Evolutionary conservation across 2,888 invertebrate species (phyloP), one percentile per base, ranked within the genome.

Genomic region (Amphipoea lucens): DNA sequence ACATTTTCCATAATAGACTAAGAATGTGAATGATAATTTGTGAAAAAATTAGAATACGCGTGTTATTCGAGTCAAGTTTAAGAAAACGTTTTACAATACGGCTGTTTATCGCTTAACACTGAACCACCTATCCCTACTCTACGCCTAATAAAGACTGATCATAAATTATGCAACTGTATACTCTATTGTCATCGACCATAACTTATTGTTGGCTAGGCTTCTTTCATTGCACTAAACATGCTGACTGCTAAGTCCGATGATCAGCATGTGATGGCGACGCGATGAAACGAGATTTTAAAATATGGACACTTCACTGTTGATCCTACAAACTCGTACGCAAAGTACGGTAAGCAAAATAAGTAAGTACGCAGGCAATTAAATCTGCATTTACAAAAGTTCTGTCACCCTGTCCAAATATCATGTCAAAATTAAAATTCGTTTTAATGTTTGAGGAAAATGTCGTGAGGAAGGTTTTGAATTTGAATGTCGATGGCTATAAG

Each of bases 121-220:
- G 70, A 77, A 71, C 74, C 66, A 60, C n/a, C 74, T 86, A 83
- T 83, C 70, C 62, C 87, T 85, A 86, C 78, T 70, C 84, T 85
- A 86, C 74, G 69, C 63, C 87, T 87, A 79, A 75, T 72, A 79
- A 87, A 83, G 74, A 82, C 62, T 70, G 78, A 78, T 76, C 75
- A 79, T 79, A 83, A 79, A 87, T 87, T 85, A 85, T 85, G 84
- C 82, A 86, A 82, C 54, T 83, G 74, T 83, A 76, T 67, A 78
- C 67, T 76, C 87, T 85, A 87, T 85, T 85, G 85, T 85, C 79
- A 87, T 76, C 75, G 74, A 86, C 82, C 72, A 51, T 77, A 83
- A 84, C 40, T 69, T 79, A 85, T 78, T 74, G 83, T 82, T 82
- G 76, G 77, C 86, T 82, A 86, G 54, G 70, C 74, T 62, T 85